These are phyloP conservation scores for Zaprionus lachaisei DNA, from an alignment of 1,140 invertebrate species.

Conservation along the genomic window DNA sequence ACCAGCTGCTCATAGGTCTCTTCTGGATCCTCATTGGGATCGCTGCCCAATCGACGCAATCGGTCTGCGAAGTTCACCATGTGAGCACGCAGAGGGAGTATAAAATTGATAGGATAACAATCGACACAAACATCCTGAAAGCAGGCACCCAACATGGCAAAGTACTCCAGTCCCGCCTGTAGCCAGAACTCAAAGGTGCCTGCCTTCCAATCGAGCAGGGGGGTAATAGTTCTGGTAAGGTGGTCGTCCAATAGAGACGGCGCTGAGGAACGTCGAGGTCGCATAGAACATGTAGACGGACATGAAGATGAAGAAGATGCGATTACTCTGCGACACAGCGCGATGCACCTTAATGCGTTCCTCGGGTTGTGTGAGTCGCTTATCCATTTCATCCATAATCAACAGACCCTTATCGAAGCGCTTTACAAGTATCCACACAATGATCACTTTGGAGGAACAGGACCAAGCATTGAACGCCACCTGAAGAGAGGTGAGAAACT, in stretches of 20 bases:
- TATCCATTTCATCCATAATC: constrained; percentile 65
- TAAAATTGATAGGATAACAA: constrained; percentile 65
- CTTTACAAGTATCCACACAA: constrained; percentile 59
- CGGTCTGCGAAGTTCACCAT: constrained; percentile 53
- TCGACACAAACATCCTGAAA: constrained; percentile 68
- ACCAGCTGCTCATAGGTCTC: constrained; percentile 52
- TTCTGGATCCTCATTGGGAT: constrained; percentile 30
- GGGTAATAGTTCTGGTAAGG: constrained; percentile 73
- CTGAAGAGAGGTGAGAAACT: constrained; percentile 70
- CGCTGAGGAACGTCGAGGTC: constrained; percentile 61
- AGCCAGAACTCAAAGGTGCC: constrained; percentile 48
- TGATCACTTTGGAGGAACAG: constrained; percentile 65
- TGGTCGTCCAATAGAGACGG: constrained; percentile 47
- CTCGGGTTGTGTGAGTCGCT: constrained; percentile 22
- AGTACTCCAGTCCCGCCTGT: constrained; percentile 60
- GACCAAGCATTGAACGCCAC: constrained; percentile 70
- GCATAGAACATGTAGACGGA: constrained; percentile 64
- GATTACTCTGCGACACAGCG: constrained; percentile 56
- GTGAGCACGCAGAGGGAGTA: constrained; percentile 56
- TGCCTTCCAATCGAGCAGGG: constrained; percentile 52
- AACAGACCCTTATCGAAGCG: constrained; percentile 57
- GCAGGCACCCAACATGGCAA: constrained; percentile 70
- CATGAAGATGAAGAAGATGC: constrained; percentile 69
- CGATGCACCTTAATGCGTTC: constrained; percentile 48
- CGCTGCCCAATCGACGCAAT: constrained; percentile 43